Percentiles rank a stretch among this genome's conserved stretches.
phyloP scores from a whole-genome alignment of 2,888 invertebrate species.

The Baronia brevicornis region DNA sequence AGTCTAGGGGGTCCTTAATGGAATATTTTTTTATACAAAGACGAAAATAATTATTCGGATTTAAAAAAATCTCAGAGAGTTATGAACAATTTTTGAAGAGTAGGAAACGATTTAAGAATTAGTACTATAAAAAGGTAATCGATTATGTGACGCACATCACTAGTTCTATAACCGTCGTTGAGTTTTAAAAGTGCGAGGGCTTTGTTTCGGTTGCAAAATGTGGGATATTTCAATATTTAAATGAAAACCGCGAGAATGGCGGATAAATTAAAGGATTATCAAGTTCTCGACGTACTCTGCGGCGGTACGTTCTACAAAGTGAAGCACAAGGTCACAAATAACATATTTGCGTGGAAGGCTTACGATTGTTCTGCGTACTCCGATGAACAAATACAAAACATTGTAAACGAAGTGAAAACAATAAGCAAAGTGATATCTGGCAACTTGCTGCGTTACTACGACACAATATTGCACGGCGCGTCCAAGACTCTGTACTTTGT shows the following conservation, averaged over 20 bases:
- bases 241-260: constrained; percentile 38
- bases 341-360: constrained; percentile 70
- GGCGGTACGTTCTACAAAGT: constrained; percentile 71
- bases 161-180: constrained; percentile 45
- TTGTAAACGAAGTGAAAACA: constrained; percentile 59
- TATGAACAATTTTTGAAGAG: too few species aligned
- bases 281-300: constrained; percentile 68
- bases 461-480: constrained; percentile 62
- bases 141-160: constrained; percentile 30
- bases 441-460: constrained; percentile 56
- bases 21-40: too few species aligned
- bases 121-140: background rate
- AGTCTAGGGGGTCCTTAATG: too few species aligned
- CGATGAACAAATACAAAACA: constrained; percentile 59
- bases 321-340: constrained; percentile 69
- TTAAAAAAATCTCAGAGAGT: too few species aligned
- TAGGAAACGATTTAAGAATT: too few species aligned
- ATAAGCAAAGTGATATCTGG: constrained; percentile 51
- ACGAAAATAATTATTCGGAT: too few species aligned
- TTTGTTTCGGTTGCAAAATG: constrained; percentile 67
- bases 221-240: constrained; percentile 31
- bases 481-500: constrained; percentile 67
- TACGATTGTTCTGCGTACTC: constrained; percentile 59
- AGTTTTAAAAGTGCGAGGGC: constrained; percentile 52
- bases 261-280: constrained; percentile 64